Evolutionary conservation across 2,888 invertebrate genomes (phyloP), one percentile per base, ranked within the genome.

Genomic region (Saturnia pavonia): DNA sequence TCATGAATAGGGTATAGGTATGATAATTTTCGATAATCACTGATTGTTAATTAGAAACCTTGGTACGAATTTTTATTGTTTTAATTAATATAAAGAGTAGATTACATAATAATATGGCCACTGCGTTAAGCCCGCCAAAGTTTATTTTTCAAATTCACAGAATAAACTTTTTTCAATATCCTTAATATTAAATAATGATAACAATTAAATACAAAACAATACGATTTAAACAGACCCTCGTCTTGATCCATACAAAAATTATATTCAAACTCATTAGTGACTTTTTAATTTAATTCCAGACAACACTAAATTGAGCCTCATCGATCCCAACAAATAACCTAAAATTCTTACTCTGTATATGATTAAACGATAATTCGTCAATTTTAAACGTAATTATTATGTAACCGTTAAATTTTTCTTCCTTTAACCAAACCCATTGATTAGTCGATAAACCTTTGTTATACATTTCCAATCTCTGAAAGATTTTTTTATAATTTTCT

Each of bases 251-350:
- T 2, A n/a, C n/a, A 51, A 54, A 54, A 54, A 54, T 8, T 11
- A 54, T n/a, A n/a, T n/a, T n/a, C n/a, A n/a, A n/a, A n/a, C n/a
- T n/a, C n/a, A n/a, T n/a, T n/a, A n/a, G n/a, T n/a, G n/a, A n/a
- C n/a, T n/a, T n/a, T n/a, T n/a, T n/a, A n/a, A 54, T 51, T 67
- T 70, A 70, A 42, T 67, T 43, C 42, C 67, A 67, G 12, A 81
- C 68, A 27, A 82, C 71, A 73, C 73, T 83, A 69, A 89, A 89
- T 19, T 76, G 72, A 0, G 84, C 82, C 54, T 80, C 84, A 73
- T 90, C 91, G 0, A 87, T 73, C 2, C 91, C 91, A 9, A 81
- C 83, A 60, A 79, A 84, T 34, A 91, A 74, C 1, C 76, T 72
- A 66, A 86, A 86, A 19, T 82, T 76, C 1, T 80, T 77, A 6